Evolutionary conservation across 2,113 vertebrate genomes (phyloP).

Genomic region (Emberiza fucata): DNA sequence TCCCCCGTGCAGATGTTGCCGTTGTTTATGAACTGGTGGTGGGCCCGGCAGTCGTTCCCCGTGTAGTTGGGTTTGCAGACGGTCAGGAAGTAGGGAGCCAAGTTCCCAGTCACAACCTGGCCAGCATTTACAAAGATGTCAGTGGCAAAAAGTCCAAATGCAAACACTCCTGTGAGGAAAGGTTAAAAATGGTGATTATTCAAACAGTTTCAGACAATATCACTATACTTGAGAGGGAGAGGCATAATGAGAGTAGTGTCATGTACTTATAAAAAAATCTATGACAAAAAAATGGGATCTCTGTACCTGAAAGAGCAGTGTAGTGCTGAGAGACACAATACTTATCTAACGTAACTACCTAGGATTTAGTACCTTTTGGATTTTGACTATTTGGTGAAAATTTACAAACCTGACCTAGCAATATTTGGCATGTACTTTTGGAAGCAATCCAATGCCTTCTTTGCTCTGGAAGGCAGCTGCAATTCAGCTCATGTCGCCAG

Average conservation of each 20-base stretch:
- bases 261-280: not conserved
- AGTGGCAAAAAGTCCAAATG: slow-evolving; percentile 96
- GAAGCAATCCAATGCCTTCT: not conserved
- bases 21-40: slow-evolving; percentile 88
- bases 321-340: not conserved
- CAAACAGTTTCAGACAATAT: not conserved
- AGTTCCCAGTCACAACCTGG: slow-evolving; percentile 94
- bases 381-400: not conserved
- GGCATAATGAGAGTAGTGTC: not conserved
- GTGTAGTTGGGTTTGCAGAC: slow-evolving; percentile 98
- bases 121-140: slow-evolving; percentile 98
- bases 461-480: not conserved
- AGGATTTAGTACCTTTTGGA: not conserved
- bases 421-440: not conserved
- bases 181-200: not conserved
- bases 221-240: not conserved
- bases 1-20: slow-evolving; percentile 95
- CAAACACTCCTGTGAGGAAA: slow-evolving; percentile 88
- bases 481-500: not conserved
- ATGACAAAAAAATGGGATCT: not conserved
- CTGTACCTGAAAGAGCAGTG: not conserved
- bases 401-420: not conserved
- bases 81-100: slow-evolving; percentile 94
- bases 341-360: not conserved
- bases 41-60: slow-evolving; percentile 83